Conservation (phyloP, 2,888 invertebrate species). For the Phalera bucephala region DNA sequence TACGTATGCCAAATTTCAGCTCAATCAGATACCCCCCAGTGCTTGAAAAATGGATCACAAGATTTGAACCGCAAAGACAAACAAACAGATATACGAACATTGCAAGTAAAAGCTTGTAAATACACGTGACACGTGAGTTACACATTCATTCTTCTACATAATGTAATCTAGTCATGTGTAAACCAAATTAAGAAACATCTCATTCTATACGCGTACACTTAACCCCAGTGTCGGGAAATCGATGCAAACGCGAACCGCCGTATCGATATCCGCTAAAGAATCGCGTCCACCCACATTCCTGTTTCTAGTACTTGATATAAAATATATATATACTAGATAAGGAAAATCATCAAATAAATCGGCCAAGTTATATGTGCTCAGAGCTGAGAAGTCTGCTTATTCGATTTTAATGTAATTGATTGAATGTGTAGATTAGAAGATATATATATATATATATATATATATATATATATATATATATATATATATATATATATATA, state of each 20-base stretch:
- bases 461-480: too few species aligned
- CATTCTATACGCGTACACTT: conserved; percentile 64
- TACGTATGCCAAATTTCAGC: too few species aligned
- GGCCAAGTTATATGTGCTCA: neutral
- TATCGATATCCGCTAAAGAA: conserved; percentile 69
- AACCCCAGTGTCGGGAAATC: conserved; percentile 66
- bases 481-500: too few species aligned
- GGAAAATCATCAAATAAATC: conserved; percentile 22
- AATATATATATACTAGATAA: conserved; percentile 28
- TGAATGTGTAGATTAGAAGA: too few species aligned
- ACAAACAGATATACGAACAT: too few species aligned
- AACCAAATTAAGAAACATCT: conserved; percentile 48
- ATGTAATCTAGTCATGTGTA: neutral
- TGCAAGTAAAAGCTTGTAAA: too few species aligned
- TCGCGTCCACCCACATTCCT: conserved; percentile 62
- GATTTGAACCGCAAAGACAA: too few species aligned
- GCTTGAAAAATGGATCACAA: too few species aligned
- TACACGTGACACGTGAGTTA: neutral
- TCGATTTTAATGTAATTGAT: conserved; percentile 16
- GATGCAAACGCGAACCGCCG: conserved; percentile 54
- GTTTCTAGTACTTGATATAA: conserved; percentile 44
- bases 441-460: too few species aligned
- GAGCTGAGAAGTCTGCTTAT: neutral
- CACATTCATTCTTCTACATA: neutral
- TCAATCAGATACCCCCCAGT: too few species aligned